phyloP scores from a whole-genome alignment of 2,797 vertebrate species.

The Acomys russatus region DNA sequence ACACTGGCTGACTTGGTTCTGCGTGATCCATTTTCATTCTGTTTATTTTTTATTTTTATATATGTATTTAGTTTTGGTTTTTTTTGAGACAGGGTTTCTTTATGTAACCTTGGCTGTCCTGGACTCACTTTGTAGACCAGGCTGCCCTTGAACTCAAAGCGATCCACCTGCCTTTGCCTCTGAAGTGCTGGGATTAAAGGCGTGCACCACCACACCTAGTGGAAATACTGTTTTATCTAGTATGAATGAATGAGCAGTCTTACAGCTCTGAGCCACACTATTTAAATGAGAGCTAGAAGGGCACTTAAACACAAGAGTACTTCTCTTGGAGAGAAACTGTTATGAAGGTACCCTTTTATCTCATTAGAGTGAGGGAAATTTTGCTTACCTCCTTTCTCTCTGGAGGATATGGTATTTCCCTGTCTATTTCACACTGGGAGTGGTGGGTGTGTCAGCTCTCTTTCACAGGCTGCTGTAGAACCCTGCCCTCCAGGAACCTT shows the following conservation, averaged over 20 bases:
- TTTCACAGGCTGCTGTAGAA: conserved; percentile 12
- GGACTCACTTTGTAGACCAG: no score
- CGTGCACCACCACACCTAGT: background rate
- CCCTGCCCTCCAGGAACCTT: background rate
- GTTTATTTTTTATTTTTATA: conserved; percentile 6
- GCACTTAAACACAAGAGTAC: conserved; percentile 69
- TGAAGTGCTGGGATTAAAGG: no score
- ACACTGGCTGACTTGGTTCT: background rate
- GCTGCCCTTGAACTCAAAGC: no score
- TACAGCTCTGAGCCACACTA: conserved; percentile 37
- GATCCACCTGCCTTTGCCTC: no score
- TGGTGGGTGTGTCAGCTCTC: conserved; percentile 14
- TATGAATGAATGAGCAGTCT: conserved; percentile 53
- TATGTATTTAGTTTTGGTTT: no score
- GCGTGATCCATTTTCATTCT: conserved; percentile 36
- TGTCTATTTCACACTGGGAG: background rate
- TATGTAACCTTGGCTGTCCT: no score
- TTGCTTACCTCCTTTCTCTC: conserved; percentile 61
- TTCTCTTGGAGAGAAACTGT: conserved; percentile 50
- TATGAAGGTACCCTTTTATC: conserved; percentile 67
- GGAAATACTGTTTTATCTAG: conserved; percentile 40
- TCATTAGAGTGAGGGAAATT: conserved; percentile 62
- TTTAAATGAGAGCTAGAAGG: conserved; percentile 68
- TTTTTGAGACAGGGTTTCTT: no score
- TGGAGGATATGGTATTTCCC: background rate